These are phyloP conservation scores for Thyatira batis DNA, from an alignment of 2,888 invertebrate species.

Conservation along the genomic window DNA sequence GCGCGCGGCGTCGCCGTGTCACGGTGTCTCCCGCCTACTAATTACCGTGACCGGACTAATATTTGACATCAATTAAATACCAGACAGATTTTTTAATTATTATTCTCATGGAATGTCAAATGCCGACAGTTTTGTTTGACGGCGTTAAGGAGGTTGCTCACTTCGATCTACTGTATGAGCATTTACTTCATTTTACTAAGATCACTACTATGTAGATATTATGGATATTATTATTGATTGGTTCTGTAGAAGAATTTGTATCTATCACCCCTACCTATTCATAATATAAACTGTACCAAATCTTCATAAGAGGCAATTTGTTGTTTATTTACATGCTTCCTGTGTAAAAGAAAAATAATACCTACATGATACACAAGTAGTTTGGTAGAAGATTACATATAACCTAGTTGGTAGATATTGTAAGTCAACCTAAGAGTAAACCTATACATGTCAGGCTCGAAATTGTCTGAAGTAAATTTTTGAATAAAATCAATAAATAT, in stretches of 20 bases:
- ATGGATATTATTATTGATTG: not conserved
- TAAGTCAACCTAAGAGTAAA: no score
- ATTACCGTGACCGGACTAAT: constrained; percentile 67
- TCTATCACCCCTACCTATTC: no score
- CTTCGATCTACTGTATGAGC: not conserved
- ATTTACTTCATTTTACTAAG: not conserved
- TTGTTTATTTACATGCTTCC: no score
- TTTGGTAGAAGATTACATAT: no score
- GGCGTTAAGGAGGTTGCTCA: not conserved
- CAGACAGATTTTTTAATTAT: constrained; percentile 49
- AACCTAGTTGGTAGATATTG: no score
- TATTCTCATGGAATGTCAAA: constrained; percentile 29
- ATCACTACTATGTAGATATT: not conserved
- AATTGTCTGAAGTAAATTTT: no score
- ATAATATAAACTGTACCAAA: no score
- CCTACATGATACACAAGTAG: no score
- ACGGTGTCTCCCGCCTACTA: constrained; percentile 42
- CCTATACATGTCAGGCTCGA: no score
- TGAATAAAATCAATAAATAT: no score
- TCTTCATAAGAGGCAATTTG: no score
- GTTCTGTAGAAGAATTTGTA: not conserved
- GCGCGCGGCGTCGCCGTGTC: constrained; percentile 39
- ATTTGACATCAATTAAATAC: constrained; percentile 74
- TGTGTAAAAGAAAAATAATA: no score
- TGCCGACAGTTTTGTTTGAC: constrained; percentile 13